Evolutionary conservation across 2,888 invertebrate species (phyloP), one percentile per base, ranked within the genome.

Genomic region (Plagiodera versicolora): DNA sequence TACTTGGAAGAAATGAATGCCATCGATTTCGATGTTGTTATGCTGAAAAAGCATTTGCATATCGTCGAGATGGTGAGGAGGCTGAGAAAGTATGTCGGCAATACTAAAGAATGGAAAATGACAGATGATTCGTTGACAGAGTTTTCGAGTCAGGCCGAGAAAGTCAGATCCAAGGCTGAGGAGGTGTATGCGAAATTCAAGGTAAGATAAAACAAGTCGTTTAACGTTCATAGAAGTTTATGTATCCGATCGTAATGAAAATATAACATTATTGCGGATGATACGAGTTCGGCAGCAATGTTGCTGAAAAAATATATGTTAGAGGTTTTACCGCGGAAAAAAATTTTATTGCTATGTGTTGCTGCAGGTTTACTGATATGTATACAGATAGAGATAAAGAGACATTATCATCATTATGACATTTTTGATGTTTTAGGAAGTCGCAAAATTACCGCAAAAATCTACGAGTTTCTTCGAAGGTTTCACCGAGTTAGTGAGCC

Each of bases 41-140:
- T 92, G 89, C 78, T 95, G 45, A 85, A 91, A 58, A 93, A 93
- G 69, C 91, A 93, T 81, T 89, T 92, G 0, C 86, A 88, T 48
- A 85, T 90, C 67, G 84, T 94, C 48, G 89, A 91, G 72, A 92
- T 92, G 0, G 85, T 93, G 54, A 89, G 89, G 70, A 68, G 90
- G 61, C 82, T 92, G 78, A 83, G 90, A 14, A 85, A 87, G 47
- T 94, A 94, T 77, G 87, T 92, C 35, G 94, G 94, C 6, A 93
- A 93, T 78, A 81, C 88, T 1, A 84, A 86, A 4, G 85, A 87
- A 14, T 93, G 93, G 93, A 87, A 88, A 67, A 81, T 88, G 61
- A 79, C 77, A 2, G 82, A 82, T 1, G 85, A 85, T 30, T 88
- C 89, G 64, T 84, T 86, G 53, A 79, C 84, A 0, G 77, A 80